These are phyloP conservation scores for Chamaetylas fuelleborni DNA, from an alignment of 2,113 vertebrate genomes.

Conservation along the genomic window DNA sequence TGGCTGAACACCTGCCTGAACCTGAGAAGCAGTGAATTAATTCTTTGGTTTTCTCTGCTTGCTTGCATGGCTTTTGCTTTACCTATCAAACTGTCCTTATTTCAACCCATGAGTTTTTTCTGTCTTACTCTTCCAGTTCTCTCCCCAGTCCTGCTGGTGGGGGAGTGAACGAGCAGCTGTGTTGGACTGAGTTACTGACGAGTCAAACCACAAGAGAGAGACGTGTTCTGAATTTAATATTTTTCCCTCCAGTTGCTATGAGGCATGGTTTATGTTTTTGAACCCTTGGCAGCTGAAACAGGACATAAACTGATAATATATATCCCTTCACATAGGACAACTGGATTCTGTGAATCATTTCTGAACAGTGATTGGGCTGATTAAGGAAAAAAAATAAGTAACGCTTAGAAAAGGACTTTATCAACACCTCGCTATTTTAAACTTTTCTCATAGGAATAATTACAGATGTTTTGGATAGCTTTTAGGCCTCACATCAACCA, in stretches of 20 bases:
- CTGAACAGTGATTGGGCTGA: neutral
- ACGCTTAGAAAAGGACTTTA: neutral
- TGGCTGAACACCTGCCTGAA: neutral
- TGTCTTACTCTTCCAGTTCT: neutral
- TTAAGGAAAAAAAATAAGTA: neutral
- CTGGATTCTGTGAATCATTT: neutral
- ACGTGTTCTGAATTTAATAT: slow-evolving; percentile 6
- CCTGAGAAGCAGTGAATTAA: neutral
- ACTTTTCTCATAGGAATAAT: neutral
- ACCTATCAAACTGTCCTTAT: neutral
- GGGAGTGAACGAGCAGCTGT: rapidly evolving
- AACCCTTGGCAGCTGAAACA: neutral
- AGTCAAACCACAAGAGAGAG: neutral
- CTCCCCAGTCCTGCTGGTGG: neutral
- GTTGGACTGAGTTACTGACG: neutral
- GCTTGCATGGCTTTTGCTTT: neutral
- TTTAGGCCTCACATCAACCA: neutral
- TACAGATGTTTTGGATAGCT: neutral
- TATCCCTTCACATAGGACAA: neutral
- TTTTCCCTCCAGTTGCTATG: neutral
- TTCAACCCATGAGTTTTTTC: neutral
- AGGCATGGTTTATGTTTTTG: neutral
- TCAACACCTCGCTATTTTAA: neutral
- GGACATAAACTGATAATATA: neutral
- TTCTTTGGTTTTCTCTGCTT: neutral